Conservation (phyloP, 2,797 vertebrate genomes). For the Pseudochirops cupreus region DNA sequence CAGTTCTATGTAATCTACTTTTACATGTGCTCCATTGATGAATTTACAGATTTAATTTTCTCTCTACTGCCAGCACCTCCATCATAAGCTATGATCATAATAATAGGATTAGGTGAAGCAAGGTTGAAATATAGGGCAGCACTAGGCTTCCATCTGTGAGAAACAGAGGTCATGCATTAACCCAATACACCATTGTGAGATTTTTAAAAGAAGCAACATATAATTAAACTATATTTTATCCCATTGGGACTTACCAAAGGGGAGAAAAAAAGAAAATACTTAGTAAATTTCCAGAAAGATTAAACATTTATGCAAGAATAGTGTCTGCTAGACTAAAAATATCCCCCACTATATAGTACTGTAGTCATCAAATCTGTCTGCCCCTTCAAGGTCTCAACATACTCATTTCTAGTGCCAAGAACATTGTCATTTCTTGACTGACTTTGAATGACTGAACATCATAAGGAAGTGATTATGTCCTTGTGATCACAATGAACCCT, state of each 20-base stretch:
- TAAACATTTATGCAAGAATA: slow-evolving; percentile 81
- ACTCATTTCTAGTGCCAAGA: slow-evolving; percentile 70
- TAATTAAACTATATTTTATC: slow-evolving; percentile 70
- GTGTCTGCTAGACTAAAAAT: slow-evolving; percentile 81
- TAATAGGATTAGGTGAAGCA: slow-evolving; percentile 32
- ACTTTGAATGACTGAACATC: slow-evolving; percentile 71
- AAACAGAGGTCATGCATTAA: slow-evolving; percentile 54
- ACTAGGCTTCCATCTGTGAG: slow-evolving; percentile 33
- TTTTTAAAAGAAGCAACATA: slow-evolving; percentile 54
- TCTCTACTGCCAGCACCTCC: slow-evolving; percentile 30
- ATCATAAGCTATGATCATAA: slow-evolving; percentile 17
- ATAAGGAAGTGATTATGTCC: neutral
- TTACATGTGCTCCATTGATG: slow-evolving; percentile 39
- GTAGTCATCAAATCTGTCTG: slow-evolving; percentile 80
- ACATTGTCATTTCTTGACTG: slow-evolving; percentile 64
- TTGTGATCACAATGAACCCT: slow-evolving; percentile 1
- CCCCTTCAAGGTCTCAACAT: slow-evolving; percentile 76
- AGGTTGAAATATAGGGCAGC: slow-evolving; percentile 4
- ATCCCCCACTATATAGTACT: slow-evolving; percentile 69
- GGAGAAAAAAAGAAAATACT: slow-evolving; percentile 67
- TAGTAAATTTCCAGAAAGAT: slow-evolving; percentile 70
- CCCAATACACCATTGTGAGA: slow-evolving; percentile 34
- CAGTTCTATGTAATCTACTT: slow-evolving; percentile 35
- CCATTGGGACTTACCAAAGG: slow-evolving; percentile 52
- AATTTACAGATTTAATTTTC: slow-evolving; percentile 56